Conservation (phyloP, 2,888 invertebrate genomes). For the Pasiphila rectangulata region DNA sequence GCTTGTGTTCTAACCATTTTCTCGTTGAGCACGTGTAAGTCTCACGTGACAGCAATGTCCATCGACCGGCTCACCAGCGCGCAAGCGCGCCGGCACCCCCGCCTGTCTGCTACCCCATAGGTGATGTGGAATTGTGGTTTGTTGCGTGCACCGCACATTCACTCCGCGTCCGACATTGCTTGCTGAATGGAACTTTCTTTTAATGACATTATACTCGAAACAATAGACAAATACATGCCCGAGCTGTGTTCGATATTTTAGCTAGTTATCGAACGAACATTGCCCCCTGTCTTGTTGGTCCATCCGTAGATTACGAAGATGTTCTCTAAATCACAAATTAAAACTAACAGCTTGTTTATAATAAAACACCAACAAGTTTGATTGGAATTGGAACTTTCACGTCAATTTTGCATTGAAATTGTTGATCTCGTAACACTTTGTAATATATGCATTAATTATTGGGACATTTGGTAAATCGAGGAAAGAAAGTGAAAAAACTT, state of each 20-base stretch:
- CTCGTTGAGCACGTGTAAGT: constrained; percentile 58
- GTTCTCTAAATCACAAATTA: too few relatives aligned
- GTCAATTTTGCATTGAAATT: not conserved
- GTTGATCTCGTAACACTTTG: not conserved
- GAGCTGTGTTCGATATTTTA: too few relatives aligned
- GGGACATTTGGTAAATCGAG: constrained; percentile 26
- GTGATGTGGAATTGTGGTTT: constrained; percentile 9
- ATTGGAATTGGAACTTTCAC: too few relatives aligned
- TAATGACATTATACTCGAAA: constrained; percentile 2
- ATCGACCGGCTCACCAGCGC: constrained; percentile 60
- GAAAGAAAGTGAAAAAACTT: constrained; percentile 32
- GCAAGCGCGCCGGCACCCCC: constrained; percentile 64
- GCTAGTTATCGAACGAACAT: too few relatives aligned
- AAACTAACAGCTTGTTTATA: too few relatives aligned
- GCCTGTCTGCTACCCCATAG: constrained; percentile 46
- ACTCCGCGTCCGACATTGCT: constrained; percentile 17
- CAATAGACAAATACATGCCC: not conserved
- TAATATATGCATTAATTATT: constrained; percentile 9
- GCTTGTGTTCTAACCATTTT: constrained; percentile 5
- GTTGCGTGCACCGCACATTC: constrained; percentile 43
- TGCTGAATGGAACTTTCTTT: constrained; percentile 21
- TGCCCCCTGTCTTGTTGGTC: too few relatives aligned
- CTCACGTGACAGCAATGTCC: constrained; percentile 56
- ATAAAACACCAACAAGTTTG: too few relatives aligned
- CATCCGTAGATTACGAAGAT: too few relatives aligned